These are phyloP conservation scores for Ischnus inquisitorius DNA, from an alignment of 2,888 invertebrate genomes.

Conservation along the genomic window DNA sequence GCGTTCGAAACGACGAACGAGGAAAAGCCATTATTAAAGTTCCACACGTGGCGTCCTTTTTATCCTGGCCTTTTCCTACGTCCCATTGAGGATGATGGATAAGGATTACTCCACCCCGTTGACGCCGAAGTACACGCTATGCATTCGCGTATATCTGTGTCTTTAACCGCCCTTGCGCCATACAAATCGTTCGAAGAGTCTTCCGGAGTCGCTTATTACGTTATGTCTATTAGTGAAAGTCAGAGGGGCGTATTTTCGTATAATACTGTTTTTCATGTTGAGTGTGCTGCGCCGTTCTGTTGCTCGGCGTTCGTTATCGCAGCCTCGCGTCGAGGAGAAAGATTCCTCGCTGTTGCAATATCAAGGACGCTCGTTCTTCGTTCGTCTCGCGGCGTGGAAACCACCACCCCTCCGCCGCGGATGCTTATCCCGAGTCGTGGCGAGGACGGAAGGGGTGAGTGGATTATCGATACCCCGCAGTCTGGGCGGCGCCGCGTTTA, in stretches of 20 bases:
- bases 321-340: slow-evolving; percentile 2
- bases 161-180: background rate
- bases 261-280: too few relatives aligned
- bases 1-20: background rate
- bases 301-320: background rate
- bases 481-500: slow-evolving; percentile 48
- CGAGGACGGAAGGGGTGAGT: slow-evolving; percentile 13
- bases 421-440: slow-evolving; percentile 38
- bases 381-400: background rate
- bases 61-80: background rate
- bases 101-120: slow-evolving; percentile 42
- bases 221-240: background rate
- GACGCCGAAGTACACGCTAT: background rate
- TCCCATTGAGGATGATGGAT: slow-evolving; percentile 16
- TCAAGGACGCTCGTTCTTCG: slow-evolving; percentile 52
- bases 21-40: slow-evolving; percentile 44
- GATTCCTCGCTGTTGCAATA: slow-evolving; percentile 22
- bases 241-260: too few relatives aligned
- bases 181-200: slow-evolving; percentile 40
- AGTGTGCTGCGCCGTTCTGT: too few relatives aligned
- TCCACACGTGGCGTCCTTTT: slow-evolving; percentile 27
- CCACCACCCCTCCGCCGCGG: background rate
- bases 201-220: slow-evolving; percentile 2
- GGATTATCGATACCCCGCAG: slow-evolving; percentile 37
- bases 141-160: background rate